Evolutionary conservation across 2,113 vertebrate genomes (phyloP).

Genomic region (Sinocyclocheilus rhinocerous): DNA sequence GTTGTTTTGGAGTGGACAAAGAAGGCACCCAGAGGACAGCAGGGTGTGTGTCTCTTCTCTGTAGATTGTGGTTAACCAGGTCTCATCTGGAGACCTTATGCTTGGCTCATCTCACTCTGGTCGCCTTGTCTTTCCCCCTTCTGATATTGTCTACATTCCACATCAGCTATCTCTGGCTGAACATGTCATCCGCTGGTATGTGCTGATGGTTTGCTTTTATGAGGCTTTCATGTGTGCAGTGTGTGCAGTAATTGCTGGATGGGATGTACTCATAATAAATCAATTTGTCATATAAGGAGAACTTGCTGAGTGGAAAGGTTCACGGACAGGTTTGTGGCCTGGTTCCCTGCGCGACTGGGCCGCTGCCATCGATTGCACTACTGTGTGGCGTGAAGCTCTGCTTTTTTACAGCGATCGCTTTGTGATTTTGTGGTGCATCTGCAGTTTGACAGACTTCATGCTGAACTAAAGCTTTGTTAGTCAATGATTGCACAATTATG

Average conservation of each 20-base stretch:
- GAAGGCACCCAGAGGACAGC: slow-evolving; percentile 71
- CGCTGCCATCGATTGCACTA: slow-evolving; percentile 43
- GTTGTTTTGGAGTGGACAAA: slow-evolving; percentile 69
- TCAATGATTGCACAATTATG: background rate
- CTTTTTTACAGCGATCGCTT: background rate
- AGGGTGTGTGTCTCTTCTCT: slow-evolving; percentile 70
- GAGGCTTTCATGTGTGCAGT: slow-evolving; percentile 70
- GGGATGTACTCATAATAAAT: slow-evolving; percentile 72
- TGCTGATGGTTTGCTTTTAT: slow-evolving; percentile 70
- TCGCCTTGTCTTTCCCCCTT: slow-evolving; percentile 41
- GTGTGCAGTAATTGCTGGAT: slow-evolving; percentile 71
- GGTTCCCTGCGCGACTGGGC: slow-evolving; percentile 28
- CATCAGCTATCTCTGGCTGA: slow-evolving; percentile 65
- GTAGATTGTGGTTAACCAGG: slow-evolving; percentile 72
- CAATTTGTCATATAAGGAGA: slow-evolving; percentile 75
- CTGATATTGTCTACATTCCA: slow-evolving; percentile 30
- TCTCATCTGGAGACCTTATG: slow-evolving; percentile 79
- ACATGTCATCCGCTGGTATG: slow-evolving; percentile 70
- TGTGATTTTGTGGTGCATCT: background rate
- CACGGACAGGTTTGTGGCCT: slow-evolving; percentile 65
- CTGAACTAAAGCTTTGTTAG: background rate
- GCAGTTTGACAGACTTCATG: background rate
- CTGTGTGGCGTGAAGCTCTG: background rate
- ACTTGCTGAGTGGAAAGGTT: slow-evolving; percentile 72
- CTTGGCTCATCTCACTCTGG: slow-evolving; percentile 40